phyloP scores from a whole-genome alignment of 2,113 vertebrate species.

The Urocynchramus pylzowi region DNA sequence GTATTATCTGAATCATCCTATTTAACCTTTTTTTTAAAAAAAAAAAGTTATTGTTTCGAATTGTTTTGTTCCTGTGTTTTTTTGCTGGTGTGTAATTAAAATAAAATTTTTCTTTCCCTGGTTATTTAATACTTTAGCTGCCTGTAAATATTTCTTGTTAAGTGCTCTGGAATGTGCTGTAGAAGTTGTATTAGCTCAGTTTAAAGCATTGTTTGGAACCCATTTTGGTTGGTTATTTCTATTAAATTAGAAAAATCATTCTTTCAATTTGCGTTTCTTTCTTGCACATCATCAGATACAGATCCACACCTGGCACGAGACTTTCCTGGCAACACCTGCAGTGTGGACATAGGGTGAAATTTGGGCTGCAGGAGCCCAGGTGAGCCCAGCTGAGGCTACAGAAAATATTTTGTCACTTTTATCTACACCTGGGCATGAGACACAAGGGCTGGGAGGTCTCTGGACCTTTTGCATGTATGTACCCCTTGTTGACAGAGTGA shows the following conservation, averaged over 20 bases:
- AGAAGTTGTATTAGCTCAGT: conserved; percentile 76
- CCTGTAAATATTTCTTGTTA: conserved; percentile 81
- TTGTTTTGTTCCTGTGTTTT: conserved; percentile 75
- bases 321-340: not conserved
- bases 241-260: conserved; percentile 77
- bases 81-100: conserved; percentile 77
- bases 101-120: conserved; percentile 61
- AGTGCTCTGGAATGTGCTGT: conserved; percentile 81
- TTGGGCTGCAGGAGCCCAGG: not conserved
- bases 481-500: too few species aligned
- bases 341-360: not conserved
- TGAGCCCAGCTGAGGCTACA: not conserved
- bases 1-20: conserved; percentile 75
- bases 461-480: not conserved
- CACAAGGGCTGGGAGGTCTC: not conserved
- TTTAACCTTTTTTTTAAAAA: conserved; percentile 63
- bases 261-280: conserved; percentile 66
- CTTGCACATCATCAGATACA: not conserved
- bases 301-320: not conserved
- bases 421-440: too few species aligned
- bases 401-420: fast-evolving
- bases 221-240: conserved; percentile 78
- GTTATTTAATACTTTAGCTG: conserved; percentile 78
- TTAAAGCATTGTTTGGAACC: conserved; percentile 77
- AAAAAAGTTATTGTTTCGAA: conserved; percentile 61